These are phyloP conservation scores for Hoplostethus mediterraneus DNA, from an alignment of 2,797 vertebrate genomes.

Conservation along the genomic window DNA sequence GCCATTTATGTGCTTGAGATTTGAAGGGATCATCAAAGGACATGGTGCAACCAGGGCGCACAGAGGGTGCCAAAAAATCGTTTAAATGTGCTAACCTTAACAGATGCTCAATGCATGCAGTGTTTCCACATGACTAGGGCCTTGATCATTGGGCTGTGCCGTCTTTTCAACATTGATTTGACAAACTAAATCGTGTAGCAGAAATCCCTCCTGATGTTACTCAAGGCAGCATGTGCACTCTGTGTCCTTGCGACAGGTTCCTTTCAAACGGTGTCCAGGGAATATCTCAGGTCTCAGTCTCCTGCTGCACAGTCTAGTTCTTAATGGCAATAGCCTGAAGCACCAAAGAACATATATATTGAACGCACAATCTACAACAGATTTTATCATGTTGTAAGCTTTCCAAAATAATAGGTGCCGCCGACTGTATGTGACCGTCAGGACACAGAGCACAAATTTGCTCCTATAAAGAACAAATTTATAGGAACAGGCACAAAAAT, in stretches of 20 bases:
- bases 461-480: too few species aligned
- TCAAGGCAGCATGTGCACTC: not conserved
- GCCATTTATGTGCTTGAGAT: constrained; percentile 60
- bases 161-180: constrained; percentile 13
- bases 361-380: too few species aligned
- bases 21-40: constrained; percentile 65
- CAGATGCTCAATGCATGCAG: not conserved
- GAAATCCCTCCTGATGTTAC: not conserved
- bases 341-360: too few species aligned
- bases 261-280: not conserved
- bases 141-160: constrained; percentile 19
- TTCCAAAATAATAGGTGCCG: too few species aligned
- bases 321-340: too few species aligned
- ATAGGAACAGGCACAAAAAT: too few species aligned
- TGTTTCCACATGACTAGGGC: constrained; percentile 1
- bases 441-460: too few species aligned
- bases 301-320: too few species aligned
- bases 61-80: not conserved
- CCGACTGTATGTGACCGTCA: too few species aligned
- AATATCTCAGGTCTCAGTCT: too few species aligned
- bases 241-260: constrained; percentile 12
- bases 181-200: constrained; percentile 21
- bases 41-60: constrained; percentile 9
- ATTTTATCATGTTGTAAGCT: too few species aligned
- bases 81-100: constrained; percentile 7